A percentile compares a stretch with the other conserved stretches of the same genome.
Evolutionary conservation across 1,140 invertebrate species (phyloP).

Genomic region (Diploscapter pachys): DNA sequence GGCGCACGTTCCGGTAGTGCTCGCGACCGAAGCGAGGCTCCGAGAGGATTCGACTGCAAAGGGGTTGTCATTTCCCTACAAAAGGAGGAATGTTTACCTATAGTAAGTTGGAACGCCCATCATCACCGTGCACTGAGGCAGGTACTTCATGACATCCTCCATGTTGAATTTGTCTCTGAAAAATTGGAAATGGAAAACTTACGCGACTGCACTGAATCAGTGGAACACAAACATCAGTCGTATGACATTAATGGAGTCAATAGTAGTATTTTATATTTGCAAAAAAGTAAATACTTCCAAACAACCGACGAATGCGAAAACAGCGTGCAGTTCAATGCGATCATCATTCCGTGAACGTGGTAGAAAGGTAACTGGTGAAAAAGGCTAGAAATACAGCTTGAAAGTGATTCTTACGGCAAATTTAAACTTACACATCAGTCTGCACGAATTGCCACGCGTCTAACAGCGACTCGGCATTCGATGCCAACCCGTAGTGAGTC

Average conservation of each 20-base stretch:
- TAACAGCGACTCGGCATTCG: constrained; percentile 48
- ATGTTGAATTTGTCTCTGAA: constrained; percentile 50
- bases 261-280: too few species aligned
- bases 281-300: constrained; percentile 18
- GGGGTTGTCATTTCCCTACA: neutral
- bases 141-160: constrained; percentile 47
- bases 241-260: too few species aligned
- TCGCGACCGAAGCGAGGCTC: constrained; percentile 24
- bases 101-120: constrained; percentile 58
- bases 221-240: too few species aligned
- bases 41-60: constrained; percentile 32
- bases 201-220: too few species aligned
- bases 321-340: constrained; percentile 47
- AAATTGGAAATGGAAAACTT: too few species aligned
- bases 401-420: neutral
- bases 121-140: constrained; percentile 53
- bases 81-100: constrained; percentile 27
- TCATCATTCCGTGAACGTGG: constrained; percentile 55
- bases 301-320: constrained; percentile 50
- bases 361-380: constrained; percentile 54
- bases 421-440: constrained; percentile 19
- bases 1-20: constrained; percentile 45
- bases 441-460: constrained; percentile 46
- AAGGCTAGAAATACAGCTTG: constrained; percentile 6
- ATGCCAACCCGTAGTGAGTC: constrained; percentile 46